phyloP scores from a whole-genome alignment of 2,797 vertebrate genomes.

The Centropyge bicolor region DNA sequence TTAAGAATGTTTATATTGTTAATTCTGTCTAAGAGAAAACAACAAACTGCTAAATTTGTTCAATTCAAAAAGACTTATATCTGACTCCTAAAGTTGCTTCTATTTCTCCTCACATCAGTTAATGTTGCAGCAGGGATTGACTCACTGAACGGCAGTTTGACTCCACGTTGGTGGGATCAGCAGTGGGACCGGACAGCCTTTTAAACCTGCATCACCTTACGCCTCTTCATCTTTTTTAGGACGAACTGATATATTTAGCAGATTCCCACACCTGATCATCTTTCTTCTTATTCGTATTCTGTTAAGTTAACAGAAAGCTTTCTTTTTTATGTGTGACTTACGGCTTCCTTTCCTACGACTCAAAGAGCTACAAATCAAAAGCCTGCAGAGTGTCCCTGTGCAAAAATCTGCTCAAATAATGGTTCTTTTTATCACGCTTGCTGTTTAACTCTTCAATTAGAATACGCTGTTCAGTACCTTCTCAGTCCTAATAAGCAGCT shows the following conservation, averaged over 20 bases:
- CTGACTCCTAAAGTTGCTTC: neutral
- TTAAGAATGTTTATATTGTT: neutral
- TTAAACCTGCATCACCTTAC: slow-evolving; percentile 31
- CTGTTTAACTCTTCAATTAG: slow-evolving; percentile 53
- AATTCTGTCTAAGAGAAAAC: neutral
- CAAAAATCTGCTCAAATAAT: slow-evolving; percentile 44
- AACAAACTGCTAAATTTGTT: neutral
- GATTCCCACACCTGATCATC: slow-evolving; percentile 42
- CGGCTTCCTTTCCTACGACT: slow-evolving; percentile 16
- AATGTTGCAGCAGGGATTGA: slow-evolving; percentile 21
- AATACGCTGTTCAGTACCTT: slow-evolving; percentile 27
- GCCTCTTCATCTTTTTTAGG: slow-evolving; percentile 41
- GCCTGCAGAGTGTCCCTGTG: slow-evolving; percentile 5
- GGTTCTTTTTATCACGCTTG: slow-evolving; percentile 24
- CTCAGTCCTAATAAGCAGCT: slow-evolving; percentile 9
- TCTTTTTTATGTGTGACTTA: slow-evolving; percentile 52
- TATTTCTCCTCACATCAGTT: slow-evolving; percentile 22
- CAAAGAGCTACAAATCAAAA: slow-evolving; percentile 58
- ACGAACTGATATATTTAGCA: slow-evolving; percentile 25
- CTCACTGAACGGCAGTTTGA: slow-evolving; percentile 6
- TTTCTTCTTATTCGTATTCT: slow-evolving; percentile 22
- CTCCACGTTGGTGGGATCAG: slow-evolving; percentile 31
- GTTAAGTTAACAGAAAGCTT: slow-evolving; percentile 52
- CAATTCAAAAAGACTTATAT: slow-evolving; percentile 7
- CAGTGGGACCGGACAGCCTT: slow-evolving; percentile 20